These are phyloP conservation scores for Chloebia gouldiae DNA, from an alignment of 2,113 vertebrate genomes.

Conservation along the genomic window DNA sequence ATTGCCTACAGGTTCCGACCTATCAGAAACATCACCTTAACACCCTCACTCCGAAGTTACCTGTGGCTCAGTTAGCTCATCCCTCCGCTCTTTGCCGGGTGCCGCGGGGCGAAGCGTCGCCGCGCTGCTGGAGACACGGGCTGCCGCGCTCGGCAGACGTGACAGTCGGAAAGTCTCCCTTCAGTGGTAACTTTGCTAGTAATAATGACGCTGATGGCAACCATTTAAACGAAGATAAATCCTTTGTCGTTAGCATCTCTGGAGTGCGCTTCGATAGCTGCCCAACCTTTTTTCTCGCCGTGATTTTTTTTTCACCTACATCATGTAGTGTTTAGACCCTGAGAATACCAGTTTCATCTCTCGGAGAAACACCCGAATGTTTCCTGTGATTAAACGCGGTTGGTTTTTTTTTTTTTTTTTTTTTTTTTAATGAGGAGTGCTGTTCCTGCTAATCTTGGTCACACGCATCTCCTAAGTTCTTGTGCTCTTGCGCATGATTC, in stretches of 20 bases:
- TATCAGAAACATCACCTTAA: not conserved
- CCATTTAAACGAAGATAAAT: constrained; percentile 80
- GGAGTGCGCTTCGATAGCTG: not conserved
- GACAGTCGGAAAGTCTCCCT: constrained; percentile 46
- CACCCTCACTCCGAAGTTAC: constrained; percentile 44
- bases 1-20: not conserved
- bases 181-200: constrained; percentile 73
- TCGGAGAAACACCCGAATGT: not conserved
- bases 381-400: not conserved
- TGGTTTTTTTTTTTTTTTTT: not conserved
- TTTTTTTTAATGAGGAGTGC: not conserved
- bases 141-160: constrained; percentile 14
- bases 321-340: not conserved
- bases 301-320: not conserved
- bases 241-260: constrained; percentile 63
- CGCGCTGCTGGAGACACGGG: constrained; percentile 15
- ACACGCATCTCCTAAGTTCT: not conserved
- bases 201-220: constrained; percentile 77
- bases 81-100: not conserved
- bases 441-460: not conserved
- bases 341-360: not conserved
- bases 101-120: not conserved
- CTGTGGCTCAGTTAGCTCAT: constrained; percentile 41
- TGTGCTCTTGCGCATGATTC: not conserved
- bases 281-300: not conserved